Percentiles rank a stretch among this genome's conserved stretches.
Evolutionary conservation across 2,113 vertebrate genomes (phyloP).

Genomic region (Aramus guarauna): DNA sequence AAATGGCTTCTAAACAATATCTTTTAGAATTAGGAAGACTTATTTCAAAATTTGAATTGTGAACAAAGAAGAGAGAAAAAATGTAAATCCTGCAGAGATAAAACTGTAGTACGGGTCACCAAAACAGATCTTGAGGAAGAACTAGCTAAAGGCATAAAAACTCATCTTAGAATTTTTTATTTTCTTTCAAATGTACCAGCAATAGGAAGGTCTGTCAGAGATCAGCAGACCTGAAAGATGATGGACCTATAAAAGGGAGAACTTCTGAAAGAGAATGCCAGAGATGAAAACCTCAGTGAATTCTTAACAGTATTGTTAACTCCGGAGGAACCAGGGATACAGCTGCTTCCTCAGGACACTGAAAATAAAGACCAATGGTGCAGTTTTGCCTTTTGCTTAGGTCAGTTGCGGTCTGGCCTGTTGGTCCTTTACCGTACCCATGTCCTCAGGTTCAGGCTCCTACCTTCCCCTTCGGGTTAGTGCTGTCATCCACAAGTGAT

Average conservation of each 20-base stretch:
- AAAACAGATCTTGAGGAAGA: not conserved
- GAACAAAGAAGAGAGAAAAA: not conserved
- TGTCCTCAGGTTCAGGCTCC: not conserved
- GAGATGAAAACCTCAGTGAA: not conserved
- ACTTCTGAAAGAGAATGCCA: not conserved
- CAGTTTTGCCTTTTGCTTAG: not conserved
- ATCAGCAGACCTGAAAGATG: not conserved
- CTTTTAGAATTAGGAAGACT: not conserved
- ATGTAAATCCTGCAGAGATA: not conserved
- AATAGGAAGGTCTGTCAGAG: not conserved
- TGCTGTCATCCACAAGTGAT: not conserved
- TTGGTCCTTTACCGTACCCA: not conserved
- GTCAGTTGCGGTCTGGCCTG: not conserved
- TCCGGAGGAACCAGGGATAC: not conserved
- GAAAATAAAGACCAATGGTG: not conserved
- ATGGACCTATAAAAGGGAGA: not conserved
- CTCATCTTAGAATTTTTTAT: not conserved
- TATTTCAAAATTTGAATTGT: not conserved
- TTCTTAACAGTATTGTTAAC: not conserved
- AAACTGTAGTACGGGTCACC: not conserved
- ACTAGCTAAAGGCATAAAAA: not conserved
- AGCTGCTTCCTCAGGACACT: not conserved
- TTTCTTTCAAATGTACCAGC: not conserved
- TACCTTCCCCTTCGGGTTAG: not conserved
- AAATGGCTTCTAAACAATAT: not conserved